Base-by-base conservation (phyloP, 1,140 invertebrate species). In the Coptotermes formosanus region DNA sequence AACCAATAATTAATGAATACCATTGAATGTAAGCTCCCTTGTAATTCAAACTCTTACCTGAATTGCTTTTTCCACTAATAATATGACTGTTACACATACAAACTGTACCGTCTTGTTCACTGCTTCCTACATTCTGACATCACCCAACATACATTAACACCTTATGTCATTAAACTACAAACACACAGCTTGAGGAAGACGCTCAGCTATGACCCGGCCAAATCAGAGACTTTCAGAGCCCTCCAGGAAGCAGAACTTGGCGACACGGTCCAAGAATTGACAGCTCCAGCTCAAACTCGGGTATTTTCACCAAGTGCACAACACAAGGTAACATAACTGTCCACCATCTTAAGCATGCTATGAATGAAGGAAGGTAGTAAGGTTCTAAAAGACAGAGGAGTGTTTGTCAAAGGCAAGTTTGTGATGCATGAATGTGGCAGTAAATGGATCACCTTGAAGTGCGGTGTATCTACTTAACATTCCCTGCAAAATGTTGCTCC, bases 201-300 rank as follows among this genome's bases (percentile, higher is more conserved):
- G 88, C 91, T 94, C 88, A 93, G 93, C 89, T 97, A 95, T 92
- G 96, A 97, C 92, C 96, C 96, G 87, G 94, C 95, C 90, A 95
- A 96, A 91, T 96, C 95, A 90, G 96, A 97, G 90, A 96, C 96
- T 44, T 96, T 94, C 93, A 95, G 95, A 92, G 95, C 95, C 88
- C 93, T 97, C 82, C 95, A 96, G 91, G 96, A 97, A 91, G 94
- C 95, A 87, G 92, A 93, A 89, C 90, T 92, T 59, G 90, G 91
- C 87, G 92, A 93, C 89, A 89, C 90, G 19, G 91, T 94, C 82
- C 95, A 95, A 86, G 95, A 96, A 91, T 92, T 94, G 86, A 92
- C 92, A 87, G 90, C 91, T 87, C 95, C 96, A 86, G 93, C 93
- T 82, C 94, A 95, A 89, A 92, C 94, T 88, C 95, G 94, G 92